Evolutionary conservation across 2,113 vertebrate species (phyloP).

Genomic region (Merops nubicus): DNA sequence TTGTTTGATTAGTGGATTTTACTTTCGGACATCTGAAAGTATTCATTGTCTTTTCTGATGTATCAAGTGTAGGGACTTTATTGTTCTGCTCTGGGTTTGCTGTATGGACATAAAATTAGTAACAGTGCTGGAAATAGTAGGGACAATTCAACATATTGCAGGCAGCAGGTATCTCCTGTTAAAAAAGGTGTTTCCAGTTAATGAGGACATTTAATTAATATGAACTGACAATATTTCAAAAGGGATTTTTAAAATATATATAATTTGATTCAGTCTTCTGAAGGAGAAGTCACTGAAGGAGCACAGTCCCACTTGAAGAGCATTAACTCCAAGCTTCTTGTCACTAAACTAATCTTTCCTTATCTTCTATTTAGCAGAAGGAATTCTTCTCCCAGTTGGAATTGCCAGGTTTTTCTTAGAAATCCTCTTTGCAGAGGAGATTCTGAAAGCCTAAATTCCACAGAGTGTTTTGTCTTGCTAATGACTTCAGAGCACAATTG

Average conservation of each 20-base stretch:
- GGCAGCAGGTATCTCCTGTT: neutral
- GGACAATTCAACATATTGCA: neutral
- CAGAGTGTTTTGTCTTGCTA: constrained; percentile 82
- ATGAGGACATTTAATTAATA: neutral
- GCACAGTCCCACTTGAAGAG: neutral
- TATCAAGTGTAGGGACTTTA: neutral
- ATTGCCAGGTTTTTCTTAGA: constrained; percentile 79
- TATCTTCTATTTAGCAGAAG: constrained; percentile 58
- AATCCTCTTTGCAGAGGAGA: constrained; percentile 73
- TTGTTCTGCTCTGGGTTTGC: neutral
- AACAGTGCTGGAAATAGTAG: neutral
- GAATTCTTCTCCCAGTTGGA: constrained; percentile 84
- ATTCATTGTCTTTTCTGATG: neutral
- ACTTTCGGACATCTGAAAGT: neutral
- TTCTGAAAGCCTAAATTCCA: constrained; percentile 79
- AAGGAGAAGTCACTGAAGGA: constrained; percentile 7
- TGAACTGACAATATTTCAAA: neutral
- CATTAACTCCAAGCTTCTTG: constrained; percentile 41
- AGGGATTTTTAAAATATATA: neutral
- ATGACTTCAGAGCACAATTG: constrained; percentile 83
- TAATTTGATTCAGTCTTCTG: neutral
- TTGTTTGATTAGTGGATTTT: neutral
- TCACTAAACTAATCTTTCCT: constrained; percentile 61
- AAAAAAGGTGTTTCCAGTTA: neutral
- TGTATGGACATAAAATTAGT: neutral